Evolutionary conservation across 2,797 vertebrate genomes (phyloP).

Genomic region (Acanthornis magna): DNA sequence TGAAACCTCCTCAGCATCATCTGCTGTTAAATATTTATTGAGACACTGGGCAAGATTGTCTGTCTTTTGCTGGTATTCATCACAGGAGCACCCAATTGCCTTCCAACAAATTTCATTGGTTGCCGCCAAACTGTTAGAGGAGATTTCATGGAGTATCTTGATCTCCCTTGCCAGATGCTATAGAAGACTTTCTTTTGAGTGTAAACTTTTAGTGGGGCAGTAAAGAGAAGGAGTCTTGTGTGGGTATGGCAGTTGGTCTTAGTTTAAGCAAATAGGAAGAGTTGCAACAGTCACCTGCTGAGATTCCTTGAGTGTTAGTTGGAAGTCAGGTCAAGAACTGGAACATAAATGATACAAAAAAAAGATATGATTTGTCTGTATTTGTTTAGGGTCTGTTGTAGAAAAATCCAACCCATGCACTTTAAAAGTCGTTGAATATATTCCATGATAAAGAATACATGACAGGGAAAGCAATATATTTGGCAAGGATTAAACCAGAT

Average conservation of each 20-base stretch:
- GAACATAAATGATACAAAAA: background rate
- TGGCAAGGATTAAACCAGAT: background rate
- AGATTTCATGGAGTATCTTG: background rate
- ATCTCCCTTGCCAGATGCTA: background rate
- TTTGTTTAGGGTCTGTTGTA: background rate
- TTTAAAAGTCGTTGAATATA: background rate
- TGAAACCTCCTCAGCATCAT: constrained; percentile 3
- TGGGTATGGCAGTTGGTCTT: background rate
- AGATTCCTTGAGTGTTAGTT: background rate
- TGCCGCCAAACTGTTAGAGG: background rate
- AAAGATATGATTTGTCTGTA: background rate
- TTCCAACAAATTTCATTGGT: background rate
- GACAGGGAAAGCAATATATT: background rate
- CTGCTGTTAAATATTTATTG: constrained; percentile 45
- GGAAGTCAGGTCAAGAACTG: background rate
- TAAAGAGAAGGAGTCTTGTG: background rate
- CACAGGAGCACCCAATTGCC: background rate
- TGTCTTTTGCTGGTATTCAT: background rate
- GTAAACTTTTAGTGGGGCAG: background rate
- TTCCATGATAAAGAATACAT: background rate
- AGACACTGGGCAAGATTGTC: background rate
- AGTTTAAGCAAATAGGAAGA: background rate
- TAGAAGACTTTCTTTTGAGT: background rate
- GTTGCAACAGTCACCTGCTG: background rate
- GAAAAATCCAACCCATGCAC: background rate